Conservation (phyloP, 2,797 vertebrate genomes). For the Leucoraja ocellata region DNA sequence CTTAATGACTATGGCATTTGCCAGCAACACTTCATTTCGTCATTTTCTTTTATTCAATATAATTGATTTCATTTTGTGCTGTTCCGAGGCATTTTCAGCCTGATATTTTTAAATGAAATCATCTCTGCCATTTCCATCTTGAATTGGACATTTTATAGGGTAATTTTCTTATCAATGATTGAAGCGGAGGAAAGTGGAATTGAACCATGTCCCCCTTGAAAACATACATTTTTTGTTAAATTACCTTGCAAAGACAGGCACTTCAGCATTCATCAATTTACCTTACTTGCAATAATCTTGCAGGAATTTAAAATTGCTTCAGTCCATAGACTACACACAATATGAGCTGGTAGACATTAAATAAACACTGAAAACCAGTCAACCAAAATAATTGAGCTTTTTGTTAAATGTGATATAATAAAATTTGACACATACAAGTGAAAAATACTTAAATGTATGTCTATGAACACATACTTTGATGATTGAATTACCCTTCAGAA, state of each 20-base stretch:
- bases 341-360: neutral
- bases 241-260: neutral
- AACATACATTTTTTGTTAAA: neutral
- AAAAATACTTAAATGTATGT: neutral
- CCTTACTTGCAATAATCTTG: neutral
- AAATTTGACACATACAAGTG: neutral
- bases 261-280: neutral
- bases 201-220: neutral
- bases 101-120: neutral
- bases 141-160: neutral
- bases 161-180: neutral
- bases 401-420: neutral
- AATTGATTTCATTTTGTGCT: neutral
- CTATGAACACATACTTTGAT: neutral
- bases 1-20: neutral
- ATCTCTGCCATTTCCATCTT: neutral
- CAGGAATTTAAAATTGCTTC: neutral
- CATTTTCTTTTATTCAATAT: slow-evolving; percentile 3
- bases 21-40: neutral
- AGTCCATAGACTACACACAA: neutral
- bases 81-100: neutral
- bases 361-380: neutral
- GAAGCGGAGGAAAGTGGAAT: neutral
- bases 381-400: neutral
- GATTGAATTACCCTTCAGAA: neutral